phyloP scores from a whole-genome alignment of 2,113 vertebrate species.

The Xenopus tropicalis region DNA sequence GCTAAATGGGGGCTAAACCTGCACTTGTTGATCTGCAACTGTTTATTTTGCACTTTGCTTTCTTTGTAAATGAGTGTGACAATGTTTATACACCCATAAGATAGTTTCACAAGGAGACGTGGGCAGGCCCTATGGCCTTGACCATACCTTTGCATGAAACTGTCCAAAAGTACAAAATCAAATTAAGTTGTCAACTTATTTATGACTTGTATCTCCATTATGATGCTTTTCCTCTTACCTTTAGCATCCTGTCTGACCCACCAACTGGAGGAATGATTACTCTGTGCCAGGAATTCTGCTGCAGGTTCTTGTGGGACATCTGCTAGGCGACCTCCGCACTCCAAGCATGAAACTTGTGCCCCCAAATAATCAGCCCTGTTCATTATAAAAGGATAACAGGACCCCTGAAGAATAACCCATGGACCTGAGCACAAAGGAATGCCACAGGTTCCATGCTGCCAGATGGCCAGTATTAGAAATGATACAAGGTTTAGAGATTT shows the following conservation, averaged over 20 bases:
- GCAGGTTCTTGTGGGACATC: slow-evolving; percentile 34
- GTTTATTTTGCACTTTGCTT: too few relatives aligned
- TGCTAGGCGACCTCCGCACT: slow-evolving; percentile 58
- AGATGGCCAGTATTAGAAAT: slow-evolving; percentile 53
- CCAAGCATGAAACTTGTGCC: slow-evolving; percentile 54
- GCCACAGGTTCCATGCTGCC: neutral
- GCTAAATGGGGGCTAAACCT: too few relatives aligned
- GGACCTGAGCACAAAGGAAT: neutral
- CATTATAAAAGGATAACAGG: slow-evolving; percentile 56
- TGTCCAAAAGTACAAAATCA: too few relatives aligned
- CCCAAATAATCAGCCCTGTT: slow-evolving; percentile 51
- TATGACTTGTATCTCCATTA: neutral
- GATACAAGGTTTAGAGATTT: slow-evolving; percentile 48
- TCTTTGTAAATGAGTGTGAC: too few relatives aligned
- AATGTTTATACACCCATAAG: too few relatives aligned
- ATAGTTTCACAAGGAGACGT: too few relatives aligned
- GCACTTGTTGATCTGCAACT: too few relatives aligned
- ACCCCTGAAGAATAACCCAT: slow-evolving; percentile 33
- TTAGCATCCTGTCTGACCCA: slow-evolving; percentile 56
- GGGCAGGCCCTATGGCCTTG: too few relatives aligned
- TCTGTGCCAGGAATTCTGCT: slow-evolving; percentile 47
- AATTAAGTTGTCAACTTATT: too few relatives aligned
- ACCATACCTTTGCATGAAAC: too few relatives aligned
- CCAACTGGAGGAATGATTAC: slow-evolving; percentile 50
- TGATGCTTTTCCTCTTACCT: slow-evolving; percentile 14